Base-by-base conservation (phyloP, 2,113 vertebrate species). In the Lipophrys pholis region DNA sequence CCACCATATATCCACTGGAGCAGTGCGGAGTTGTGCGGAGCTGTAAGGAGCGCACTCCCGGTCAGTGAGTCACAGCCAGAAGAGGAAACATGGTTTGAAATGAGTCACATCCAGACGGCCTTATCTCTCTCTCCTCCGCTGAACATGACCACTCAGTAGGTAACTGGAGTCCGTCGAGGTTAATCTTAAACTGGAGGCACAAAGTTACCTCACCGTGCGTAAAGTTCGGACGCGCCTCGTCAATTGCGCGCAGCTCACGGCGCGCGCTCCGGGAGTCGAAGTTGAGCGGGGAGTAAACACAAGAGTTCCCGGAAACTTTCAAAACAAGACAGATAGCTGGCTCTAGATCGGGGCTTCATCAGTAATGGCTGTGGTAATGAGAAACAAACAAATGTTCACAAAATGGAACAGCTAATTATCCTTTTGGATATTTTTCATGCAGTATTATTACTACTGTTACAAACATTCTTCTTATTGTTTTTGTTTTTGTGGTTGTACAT, bases 11-110 rank as follows among this genome's bases (percentile, higher is more conserved):
- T 74, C 76, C 70, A 62, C 50, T 72, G 3, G 21, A 30, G 21
- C 21, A 2, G 21, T 30, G 21, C 21, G 21, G 21, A 30, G 21
- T 4, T 30, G 21, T 30, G 21, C 21, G 21, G 4, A 78, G 73
- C 65, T 41, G 56, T 21, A 41, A 72, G 80, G 71, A 84, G 86
- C 78, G 67, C 84, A 12, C 62, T 82, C 59, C 78, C 63, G 38
- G 10, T 82, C 73, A 79, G 11, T 73, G 39, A 74, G 75, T 55
- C 63, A 62, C 10, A 46, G 8, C 14, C 64, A 60, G 42, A 16
- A 60, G 42, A 16, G 3, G 40, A 46, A 81, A 66, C 42, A 49
- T 70, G 21, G 21, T 30, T 30, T 69, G 35, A 12, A 10, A 6
- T 2, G 11, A 53, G 69, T 78, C 46, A 14, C 70, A 45, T 69